A percentile compares a stretch with the other conserved stretches of the same genome.
These are phyloP conservation scores for Aldrovandia affinis DNA, from an alignment of 2,797 vertebrate genomes.

Conservation along the genomic window DNA sequence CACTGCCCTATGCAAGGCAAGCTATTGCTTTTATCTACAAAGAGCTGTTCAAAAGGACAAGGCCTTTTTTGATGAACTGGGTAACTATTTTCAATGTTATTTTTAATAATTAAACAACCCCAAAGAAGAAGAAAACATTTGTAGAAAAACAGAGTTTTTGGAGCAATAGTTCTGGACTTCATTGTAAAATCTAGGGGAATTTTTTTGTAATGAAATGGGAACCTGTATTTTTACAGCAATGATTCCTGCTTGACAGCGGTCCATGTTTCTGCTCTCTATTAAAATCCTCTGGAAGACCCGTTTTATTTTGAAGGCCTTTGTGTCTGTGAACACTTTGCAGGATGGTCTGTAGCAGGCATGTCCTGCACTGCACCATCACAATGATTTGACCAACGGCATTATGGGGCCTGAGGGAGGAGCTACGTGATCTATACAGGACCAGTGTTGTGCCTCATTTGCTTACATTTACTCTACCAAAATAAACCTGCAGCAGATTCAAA, in stretches of 20 bases:
- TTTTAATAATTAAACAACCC: not conserved
- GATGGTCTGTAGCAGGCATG: not conserved
- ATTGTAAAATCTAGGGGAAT: not conserved
- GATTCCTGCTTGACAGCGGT: not conserved
- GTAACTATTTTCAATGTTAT: not conserved
- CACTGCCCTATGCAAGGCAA: not conserved
- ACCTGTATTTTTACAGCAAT: not conserved
- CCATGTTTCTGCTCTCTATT: conserved; percentile 15
- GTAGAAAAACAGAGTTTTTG: not conserved
- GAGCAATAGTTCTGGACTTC: not conserved
- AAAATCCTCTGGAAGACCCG: not conserved
- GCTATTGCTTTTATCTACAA: not conserved
- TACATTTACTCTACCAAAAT: conserved; percentile 58
- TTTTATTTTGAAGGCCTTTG: not conserved
- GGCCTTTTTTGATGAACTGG: not conserved
- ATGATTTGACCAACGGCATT: not conserved
- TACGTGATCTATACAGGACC: conserved; percentile 42
- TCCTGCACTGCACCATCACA: not conserved
- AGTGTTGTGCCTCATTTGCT: conserved; percentile 30
- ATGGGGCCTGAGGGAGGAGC: not conserved
- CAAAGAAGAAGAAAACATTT: not conserved
- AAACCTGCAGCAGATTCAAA: conserved; percentile 58
- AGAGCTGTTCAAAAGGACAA: not conserved
- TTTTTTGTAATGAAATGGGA: not conserved
- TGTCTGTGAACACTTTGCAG: not conserved